Base-by-base conservation (phyloP, 1,140 invertebrate species). In the Vanessa atalanta region DNA sequence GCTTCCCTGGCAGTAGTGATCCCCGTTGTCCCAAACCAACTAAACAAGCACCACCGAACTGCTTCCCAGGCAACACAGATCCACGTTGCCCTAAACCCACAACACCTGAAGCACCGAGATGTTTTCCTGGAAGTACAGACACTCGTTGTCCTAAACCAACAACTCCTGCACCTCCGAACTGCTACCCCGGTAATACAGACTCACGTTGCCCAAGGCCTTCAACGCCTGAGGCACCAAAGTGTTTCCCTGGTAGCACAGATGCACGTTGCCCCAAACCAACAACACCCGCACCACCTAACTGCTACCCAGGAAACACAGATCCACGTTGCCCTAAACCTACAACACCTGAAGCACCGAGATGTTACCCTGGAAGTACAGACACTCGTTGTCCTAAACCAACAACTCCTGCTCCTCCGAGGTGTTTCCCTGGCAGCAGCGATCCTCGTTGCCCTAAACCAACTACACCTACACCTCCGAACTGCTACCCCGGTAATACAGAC, bases 301-400 rank as follows among this genome's bases (percentile, higher is more conserved):
- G 93, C 73, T 93, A 83, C 72, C 93, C 93, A 11, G 93, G 94
- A 14, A 91, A 85, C 47, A 83, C 75, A 0, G 93, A 94, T 80
- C 84, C 89, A 20, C 67, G 83, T 5, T 51, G 47, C 14, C 75
- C 84, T 48, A 61, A 79, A 65, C 71, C 80, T 26, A 72, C 79
- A 23, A 72, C 79, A 15, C 82, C 78, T 9, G 55, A 12, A 12
- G 16, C 70, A 13, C 78, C 79, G 9, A 15, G 16, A 0, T 77
- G 75, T 55, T 77, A 47, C 48, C 72, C 72, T 15, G 76, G 76
- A 8, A 70, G 63, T 14, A 61, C 70, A 2, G 88, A 93, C 84
- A 88, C 65, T 92, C 89, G 20, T 20, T 20, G 20, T 76, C 82
- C 89, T 26, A 83, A 79, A 14, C 75, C 79, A 23, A 80, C 79